Evolutionary conservation across 1,140 invertebrate species (phyloP).

Genomic region (Acyrthosiphon pisum): DNA sequence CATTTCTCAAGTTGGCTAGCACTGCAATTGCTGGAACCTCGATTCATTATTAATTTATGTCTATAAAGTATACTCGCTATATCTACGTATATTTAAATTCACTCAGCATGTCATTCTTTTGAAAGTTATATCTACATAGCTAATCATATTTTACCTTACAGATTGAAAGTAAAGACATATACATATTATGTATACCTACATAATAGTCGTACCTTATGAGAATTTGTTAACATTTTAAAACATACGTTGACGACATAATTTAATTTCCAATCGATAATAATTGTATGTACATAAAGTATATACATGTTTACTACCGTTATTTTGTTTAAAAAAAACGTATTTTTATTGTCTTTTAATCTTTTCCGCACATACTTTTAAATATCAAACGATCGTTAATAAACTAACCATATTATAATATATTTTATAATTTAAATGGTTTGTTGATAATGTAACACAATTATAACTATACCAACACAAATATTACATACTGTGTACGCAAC

Average conservation of each 20-base stretch:
- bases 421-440: too few species aligned
- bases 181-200: not conserved
- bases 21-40: not conserved
- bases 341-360: not conserved
- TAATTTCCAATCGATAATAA: not conserved
- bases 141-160: not conserved
- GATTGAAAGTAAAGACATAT: not conserved
- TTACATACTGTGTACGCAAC: not conserved
- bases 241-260: not conserved
- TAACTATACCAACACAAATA: not conserved
- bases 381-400: not conserved
- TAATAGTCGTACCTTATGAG: not conserved
- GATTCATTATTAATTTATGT: not conserved
- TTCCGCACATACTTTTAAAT: not conserved
- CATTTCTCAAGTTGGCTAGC: not conserved
- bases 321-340: too few species aligned
- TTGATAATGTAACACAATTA: not conserved
- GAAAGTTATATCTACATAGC: not conserved
- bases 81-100: slow-evolving; percentile 18
- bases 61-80: not conserved
- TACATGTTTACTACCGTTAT: too few species aligned
- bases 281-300: too few species aligned
- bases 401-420: not conserved
- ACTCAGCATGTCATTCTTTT: not conserved
- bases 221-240: not conserved